phyloP scores from a whole-genome alignment of 2,797 vertebrate genomes.

The Lophius americanus region DNA sequence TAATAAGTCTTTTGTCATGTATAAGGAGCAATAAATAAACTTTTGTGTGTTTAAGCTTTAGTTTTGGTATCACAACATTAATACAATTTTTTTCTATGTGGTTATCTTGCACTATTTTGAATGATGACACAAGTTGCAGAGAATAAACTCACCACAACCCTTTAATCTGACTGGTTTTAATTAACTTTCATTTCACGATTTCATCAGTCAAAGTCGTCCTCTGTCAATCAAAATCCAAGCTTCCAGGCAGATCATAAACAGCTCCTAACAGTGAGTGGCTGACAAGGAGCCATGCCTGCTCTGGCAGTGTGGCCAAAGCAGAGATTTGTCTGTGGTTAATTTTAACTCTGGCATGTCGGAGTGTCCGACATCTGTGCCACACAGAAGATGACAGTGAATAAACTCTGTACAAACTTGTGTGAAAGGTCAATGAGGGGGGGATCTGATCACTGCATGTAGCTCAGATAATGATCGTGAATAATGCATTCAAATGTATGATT shows the following conservation, averaged over 20 bases:
- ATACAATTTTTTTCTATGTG: not conserved
- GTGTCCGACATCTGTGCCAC: slow-evolving; percentile 46
- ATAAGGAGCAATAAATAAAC: not conserved
- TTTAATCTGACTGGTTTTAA: slow-evolving; percentile 29
- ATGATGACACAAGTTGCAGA: slow-evolving; percentile 28
- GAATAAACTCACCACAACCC: not conserved
- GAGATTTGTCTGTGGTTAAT: slow-evolving; percentile 51
- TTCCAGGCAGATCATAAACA: slow-evolving; percentile 40
- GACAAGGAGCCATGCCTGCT: slow-evolving; percentile 31
- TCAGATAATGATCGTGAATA: slow-evolving; percentile 5
- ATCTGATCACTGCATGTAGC: slow-evolving; percentile 8
- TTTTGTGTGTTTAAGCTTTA: no score
- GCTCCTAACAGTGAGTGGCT: slow-evolving; percentile 33
- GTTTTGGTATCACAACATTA: not conserved
- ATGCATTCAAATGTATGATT: no score
- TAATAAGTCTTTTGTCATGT: not conserved
- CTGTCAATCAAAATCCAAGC: slow-evolving; percentile 38
- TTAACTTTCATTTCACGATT: slow-evolving; percentile 34
- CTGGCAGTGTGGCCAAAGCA: slow-evolving; percentile 24
- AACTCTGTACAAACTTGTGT: slow-evolving; percentile 22
- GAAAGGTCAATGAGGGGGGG: slow-evolving; percentile 49
- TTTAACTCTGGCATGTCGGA: slow-evolving; percentile 46
- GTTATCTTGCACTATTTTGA: slow-evolving; percentile 27
- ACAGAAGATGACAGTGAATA: slow-evolving; percentile 37
- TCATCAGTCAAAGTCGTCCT: slow-evolving; percentile 30